Percentiles rank a stretch among this genome's conserved stretches.
These are phyloP conservation scores for Manis javanica DNA, from an alignment of 2,797 vertebrate genomes.

Conservation along the genomic window DNA sequence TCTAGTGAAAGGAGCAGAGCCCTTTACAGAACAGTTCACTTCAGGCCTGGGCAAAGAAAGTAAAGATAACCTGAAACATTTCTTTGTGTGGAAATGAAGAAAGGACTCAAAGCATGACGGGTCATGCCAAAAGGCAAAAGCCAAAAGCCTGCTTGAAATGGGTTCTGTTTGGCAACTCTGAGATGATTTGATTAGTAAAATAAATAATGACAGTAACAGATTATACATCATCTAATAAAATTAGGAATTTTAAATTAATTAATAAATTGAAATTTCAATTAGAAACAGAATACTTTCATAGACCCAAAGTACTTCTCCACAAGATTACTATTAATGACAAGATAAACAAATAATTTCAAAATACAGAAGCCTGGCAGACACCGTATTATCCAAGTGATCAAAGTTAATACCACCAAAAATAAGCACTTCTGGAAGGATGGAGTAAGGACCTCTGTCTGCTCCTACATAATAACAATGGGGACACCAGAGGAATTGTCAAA, in stretches of 20 bases:
- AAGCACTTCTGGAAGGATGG: neutral
- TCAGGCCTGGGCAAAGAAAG: neutral
- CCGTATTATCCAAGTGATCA: neutral
- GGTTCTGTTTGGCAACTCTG: neutral
- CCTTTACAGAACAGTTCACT: neutral
- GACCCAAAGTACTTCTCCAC: neutral
- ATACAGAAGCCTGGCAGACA: neutral
- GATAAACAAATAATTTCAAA: neutral
- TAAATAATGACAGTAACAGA: neutral
- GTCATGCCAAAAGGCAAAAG: neutral
- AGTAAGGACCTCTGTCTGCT: neutral
- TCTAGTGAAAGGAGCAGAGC: neutral
- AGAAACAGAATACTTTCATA: neutral
- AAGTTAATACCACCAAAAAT: neutral
- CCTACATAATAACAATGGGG: neutral
- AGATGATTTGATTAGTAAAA: neutral
- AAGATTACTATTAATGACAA: neutral
- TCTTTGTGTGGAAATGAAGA: neutral
- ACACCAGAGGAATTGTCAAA: neutral
- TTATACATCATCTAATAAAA: neutral
- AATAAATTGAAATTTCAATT: neutral
- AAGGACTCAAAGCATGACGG: neutral
- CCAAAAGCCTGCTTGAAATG: neutral
- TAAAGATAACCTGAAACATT: neutral
- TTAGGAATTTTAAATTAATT: neutral